Percentiles rank a stretch among this genome's conserved stretches.
Evolutionary conservation across 92 coral and sea anemone species (phyloP).

Genomic region (Heliopora coerulea): DNA sequence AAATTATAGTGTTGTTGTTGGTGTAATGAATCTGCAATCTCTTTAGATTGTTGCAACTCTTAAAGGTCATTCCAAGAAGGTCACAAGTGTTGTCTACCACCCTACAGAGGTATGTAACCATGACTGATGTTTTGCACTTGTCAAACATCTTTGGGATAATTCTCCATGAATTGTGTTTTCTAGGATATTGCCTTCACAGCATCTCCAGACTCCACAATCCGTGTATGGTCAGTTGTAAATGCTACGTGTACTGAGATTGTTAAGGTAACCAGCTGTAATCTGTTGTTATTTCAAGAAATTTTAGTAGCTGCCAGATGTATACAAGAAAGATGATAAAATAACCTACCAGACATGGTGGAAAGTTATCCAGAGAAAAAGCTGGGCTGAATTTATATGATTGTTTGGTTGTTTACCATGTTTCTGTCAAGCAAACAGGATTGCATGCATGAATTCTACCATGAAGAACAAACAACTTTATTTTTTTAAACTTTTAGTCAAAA

Average conservation of each 20-base stretch:
- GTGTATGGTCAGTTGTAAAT: constrained; percentile 83
- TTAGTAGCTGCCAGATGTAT: too few relatives aligned
- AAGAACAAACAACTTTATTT: too few relatives aligned
- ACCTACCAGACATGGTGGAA: too few relatives aligned
- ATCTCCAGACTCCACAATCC: constrained; percentile 89
- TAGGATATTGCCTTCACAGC: constrained; percentile 94
- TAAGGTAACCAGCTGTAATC: constrained; percentile 53
- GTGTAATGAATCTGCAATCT: not conserved
- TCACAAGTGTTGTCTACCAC: constrained; percentile 95
- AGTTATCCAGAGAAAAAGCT: too few relatives aligned
- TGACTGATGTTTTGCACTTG: not conserved
- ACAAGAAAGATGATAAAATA: too few relatives aligned
- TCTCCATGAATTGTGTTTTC: not conserved
- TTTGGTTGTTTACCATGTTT: too few relatives aligned
- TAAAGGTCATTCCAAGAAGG: constrained; percentile 94
- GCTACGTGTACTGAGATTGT: constrained; percentile 76
- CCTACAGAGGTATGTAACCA: constrained; percentile 75
- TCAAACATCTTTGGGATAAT: not conserved
- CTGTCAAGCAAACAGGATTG: too few relatives aligned
- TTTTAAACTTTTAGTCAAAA: too few relatives aligned
- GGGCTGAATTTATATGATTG: too few relatives aligned
- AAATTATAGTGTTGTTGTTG: too few relatives aligned
- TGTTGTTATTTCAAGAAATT: too few relatives aligned
- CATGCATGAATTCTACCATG: too few relatives aligned
- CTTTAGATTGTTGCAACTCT: constrained; percentile 93